Evolutionary conservation across 2,888 invertebrate genomes (phyloP), one percentile per base, ranked within the genome.

Genomic region (Ophraella communa): DNA sequence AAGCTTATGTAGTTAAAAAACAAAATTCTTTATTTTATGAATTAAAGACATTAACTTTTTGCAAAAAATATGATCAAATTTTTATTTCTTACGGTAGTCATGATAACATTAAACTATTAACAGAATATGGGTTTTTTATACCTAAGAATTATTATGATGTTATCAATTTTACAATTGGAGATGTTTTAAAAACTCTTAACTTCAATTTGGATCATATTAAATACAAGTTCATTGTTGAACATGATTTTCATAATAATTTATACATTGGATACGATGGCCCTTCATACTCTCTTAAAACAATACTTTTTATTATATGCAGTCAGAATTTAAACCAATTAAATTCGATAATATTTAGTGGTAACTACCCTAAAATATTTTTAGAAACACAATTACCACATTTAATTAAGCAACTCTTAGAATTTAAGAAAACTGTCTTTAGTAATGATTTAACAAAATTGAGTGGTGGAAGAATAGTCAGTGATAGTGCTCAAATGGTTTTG

Each of bases 71-170:
- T 78, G 84, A 88, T 35, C 91, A 96, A 84, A 88, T 95, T 59
- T 96, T 93, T 79, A 96, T 96, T 73, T 93, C 91, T 73, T 96
- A 96, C 78, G 96, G 96, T 1, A 84, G 89, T 39, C 91, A 95
- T 78, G 87, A 90, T 73, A 96, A 93, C 83, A 80, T 87, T 0
- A 92, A 91, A 79, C 83, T 96, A n/a, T 87, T 93, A 30, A 84
- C 90, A 0, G 94, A 96, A 75, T 96, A 96, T 84, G 96, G 96
- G 0, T 96, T 96, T 80, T 89, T 88, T 60, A 69, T 78, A 24
- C 71, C 74, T 5, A 70, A 65, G n/a, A 79, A 79, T 66, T 53
- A 55, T 33, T 66, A 71, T 44, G 78, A 78, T 60, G 64, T 52
- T 47, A 66, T 76, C 1, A 60, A 54, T 21, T 73, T 76, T 55